A percentile compares a stretch with the other conserved stretches of the same genome.
phyloP scores from a whole-genome alignment of 1,140 invertebrate genomes.

The Cheumatopsyche charites region DNA sequence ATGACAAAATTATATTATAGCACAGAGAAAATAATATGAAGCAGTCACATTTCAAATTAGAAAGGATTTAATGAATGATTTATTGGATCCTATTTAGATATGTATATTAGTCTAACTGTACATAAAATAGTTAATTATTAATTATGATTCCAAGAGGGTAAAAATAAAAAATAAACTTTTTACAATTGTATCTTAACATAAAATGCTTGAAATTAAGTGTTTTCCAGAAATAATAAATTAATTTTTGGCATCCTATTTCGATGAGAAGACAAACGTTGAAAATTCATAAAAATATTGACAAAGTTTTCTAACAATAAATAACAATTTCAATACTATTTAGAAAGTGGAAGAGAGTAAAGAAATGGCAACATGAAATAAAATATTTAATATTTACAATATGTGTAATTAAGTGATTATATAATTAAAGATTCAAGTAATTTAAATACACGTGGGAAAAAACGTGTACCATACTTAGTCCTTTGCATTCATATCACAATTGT shows the following conservation, averaged over 20 bases:
- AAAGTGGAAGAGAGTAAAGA: neutral
- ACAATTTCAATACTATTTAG: neutral
- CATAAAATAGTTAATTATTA: neutral
- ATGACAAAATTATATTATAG: conserved; percentile 35
- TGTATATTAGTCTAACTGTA: conserved; percentile 27
- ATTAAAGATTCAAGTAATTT: no score
- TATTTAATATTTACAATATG: no score
- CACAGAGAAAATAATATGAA: neutral
- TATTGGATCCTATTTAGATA: conserved; percentile 34
- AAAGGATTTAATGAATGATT: neutral
- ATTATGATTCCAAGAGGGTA: neutral
- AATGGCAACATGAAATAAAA: no score
- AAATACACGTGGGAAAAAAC: no score
- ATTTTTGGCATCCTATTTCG: conserved; percentile 16
- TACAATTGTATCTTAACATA: no score
- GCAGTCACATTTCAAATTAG: neutral
- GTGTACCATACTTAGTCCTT: no score
- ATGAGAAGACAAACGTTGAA: conserved; percentile 4
- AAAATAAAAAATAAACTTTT: no score
- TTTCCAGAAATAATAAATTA: no score
- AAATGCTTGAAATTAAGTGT: no score
- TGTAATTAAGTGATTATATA: no score
- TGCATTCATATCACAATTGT: no score
- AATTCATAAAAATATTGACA: neutral
- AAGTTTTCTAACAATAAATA: no score